Base-by-base conservation (phyloP, 2,888 invertebrate genomes). In the Mimas tiliae region DNA sequence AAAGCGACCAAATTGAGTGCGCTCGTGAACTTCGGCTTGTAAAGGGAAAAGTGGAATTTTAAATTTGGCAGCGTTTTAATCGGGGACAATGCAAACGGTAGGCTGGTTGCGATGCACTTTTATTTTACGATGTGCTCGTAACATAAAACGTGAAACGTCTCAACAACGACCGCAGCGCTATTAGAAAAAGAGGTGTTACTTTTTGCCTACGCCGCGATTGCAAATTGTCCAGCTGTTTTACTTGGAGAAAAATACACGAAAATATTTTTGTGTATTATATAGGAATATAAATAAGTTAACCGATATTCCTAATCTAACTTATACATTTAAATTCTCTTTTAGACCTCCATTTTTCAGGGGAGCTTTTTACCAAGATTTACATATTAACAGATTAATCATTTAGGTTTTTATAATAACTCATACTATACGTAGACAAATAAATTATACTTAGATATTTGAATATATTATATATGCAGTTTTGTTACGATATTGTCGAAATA, bases 111-210 rank as follows among this genome's bases (percentile, higher is more conserved):
- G 91, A 93, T 93, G 93, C 93, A 92, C 93, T 93, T 93, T 93
- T 93, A 93, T 93, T 93, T 93, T 92, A 93, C 86, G 91, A 88
- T 78, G 79, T 74, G 86, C 91, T 93, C 92, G 85, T 93, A 90
- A 93, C 92, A 93, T 93, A 91, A 93, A 93, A 86, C 82, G 85
- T 75, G 83, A 84, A 89, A 92, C 91, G 90, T 91, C 92, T 93
- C 88, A 91, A 92, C 91, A 91, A 87, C 84, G 83, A 83, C 87
- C 85, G 88, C 81, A 82, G 77, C 76, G 69, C 74, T 76, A 81
- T 85, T 86, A 82, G 86, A 58, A 58, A 58, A 58, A 42, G 19
- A 42, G 62, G 62, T 66, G 47, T 69, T 69, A 58, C 52, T 64
- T 69, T 3, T 55, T 65, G 27, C 51, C 70, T 66, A 58, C 38